Evolutionary conservation across 2,113 vertebrate species (phyloP), one percentile per base, ranked within the genome.

Genomic region (Seriola quinqueradiata): DNA sequence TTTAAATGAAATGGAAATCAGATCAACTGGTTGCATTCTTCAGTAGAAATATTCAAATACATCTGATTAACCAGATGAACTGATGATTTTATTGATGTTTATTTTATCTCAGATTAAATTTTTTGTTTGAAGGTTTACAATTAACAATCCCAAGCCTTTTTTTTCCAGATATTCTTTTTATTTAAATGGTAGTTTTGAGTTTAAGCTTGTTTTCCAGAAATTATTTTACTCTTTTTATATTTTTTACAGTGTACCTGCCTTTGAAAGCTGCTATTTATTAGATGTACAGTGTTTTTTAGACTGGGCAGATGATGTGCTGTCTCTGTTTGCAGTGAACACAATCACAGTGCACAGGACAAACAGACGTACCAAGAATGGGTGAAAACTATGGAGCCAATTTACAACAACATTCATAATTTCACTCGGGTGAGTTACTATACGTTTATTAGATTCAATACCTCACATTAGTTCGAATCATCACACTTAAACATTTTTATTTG

Each of bases 371-470:
- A 81, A 2, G 46, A 92, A 16, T 95, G 94, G 95, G 32, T 92
- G 40, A 86, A 89, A 89, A 90, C 89, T 23, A 94, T 94, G 93
- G 90, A 93, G 65, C 90, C 87, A 0, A 85, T 95, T 67, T 90
- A 92, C 79, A 82, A 79, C 46, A 83, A 85, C 69, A 85, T 81
- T 57, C 44, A 90, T 17, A 72, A 61, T 70, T 87, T 88, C 64
- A 93, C 87, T 8, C 69, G 92, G 84, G 93, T 95, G 75, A 90
- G 90, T 28, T 66, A 13, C 23, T 19, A 8, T 54, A 3, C 19
- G 12, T 28, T 46, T 17, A 48, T 71, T 19, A n/a, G 28, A 25
- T 71, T 69, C 19, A 71, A 2, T 65, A 4, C 11, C 3, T 61
- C 21, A 52, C 54, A 23, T 23, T 13, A 0, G 21, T 32, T 9